phyloP scores from a whole-genome alignment of 2,888 invertebrate genomes.

The Nephrocerus scutellatus region DNA sequence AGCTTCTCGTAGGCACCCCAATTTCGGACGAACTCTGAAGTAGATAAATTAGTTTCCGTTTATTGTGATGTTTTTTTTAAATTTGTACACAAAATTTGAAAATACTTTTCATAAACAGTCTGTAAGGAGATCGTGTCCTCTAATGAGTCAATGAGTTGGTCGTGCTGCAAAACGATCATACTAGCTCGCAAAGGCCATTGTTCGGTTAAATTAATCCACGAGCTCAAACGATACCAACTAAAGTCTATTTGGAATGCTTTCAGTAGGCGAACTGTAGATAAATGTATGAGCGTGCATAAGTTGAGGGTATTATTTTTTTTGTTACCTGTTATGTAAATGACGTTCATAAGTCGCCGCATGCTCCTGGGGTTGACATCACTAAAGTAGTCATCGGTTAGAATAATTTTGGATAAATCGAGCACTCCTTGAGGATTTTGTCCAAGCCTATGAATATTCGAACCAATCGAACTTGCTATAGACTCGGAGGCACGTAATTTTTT shows the following conservation, averaged over 20 bases:
- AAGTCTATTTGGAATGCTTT: slow-evolving; percentile 99
- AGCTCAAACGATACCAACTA: slow-evolving; percentile 96
- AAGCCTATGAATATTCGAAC: slow-evolving; percentile 74
- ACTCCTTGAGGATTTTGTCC: slow-evolving; percentile 59
- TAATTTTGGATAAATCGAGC: slow-evolving; percentile 62
- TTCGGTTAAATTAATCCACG: slow-evolving; percentile 97
- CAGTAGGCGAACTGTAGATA: slow-evolving; percentile 71
- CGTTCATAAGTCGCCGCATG: slow-evolving; percentile 94
- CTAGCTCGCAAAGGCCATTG: slow-evolving; percentile 98
- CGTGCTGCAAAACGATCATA: slow-evolving; percentile 93
- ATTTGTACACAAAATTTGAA: background rate
- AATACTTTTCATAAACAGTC: slow-evolving; percentile 84
- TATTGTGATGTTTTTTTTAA: too few relatives aligned
- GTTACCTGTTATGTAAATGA: slow-evolving; percentile 91
- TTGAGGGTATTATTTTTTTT: too few relatives aligned
- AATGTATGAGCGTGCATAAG: background rate
- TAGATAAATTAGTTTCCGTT: too few relatives aligned
- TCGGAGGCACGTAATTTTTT: slow-evolving; percentile 76
- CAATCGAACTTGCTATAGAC: slow-evolving; percentile 84
- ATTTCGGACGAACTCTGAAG: slow-evolving; percentile 71
- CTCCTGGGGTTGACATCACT: slow-evolving; percentile 97
- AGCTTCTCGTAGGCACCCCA: slow-evolving; percentile 77
- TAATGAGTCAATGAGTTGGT: slow-evolving; percentile 77
- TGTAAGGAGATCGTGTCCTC: slow-evolving; percentile 83
- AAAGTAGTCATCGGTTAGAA: slow-evolving; percentile 96